Conservation (phyloP, 2,888 invertebrate genomes). For the Drosophila mulleri region DNA sequence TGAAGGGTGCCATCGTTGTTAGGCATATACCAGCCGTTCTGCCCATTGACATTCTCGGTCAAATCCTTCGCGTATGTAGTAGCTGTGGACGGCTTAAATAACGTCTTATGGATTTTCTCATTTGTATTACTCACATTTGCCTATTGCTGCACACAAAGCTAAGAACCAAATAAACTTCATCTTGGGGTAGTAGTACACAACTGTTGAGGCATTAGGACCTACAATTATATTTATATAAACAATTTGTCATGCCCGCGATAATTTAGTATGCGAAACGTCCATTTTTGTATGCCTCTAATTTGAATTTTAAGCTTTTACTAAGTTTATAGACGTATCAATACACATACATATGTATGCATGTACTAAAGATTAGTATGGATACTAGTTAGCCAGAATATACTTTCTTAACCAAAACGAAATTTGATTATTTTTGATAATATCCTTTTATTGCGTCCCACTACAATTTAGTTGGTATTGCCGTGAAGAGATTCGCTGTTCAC, state of each 20-base stretch:
- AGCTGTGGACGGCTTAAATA: background rate
- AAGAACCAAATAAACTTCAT: background rate
- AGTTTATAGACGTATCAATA: too few relatives aligned
- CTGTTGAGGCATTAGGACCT: background rate
- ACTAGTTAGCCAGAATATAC: background rate
- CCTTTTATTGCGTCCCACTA: conserved; percentile 21
- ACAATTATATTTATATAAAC: background rate
- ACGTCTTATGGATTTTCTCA: background rate
- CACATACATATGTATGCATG: too few relatives aligned
- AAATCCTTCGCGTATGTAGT: background rate
- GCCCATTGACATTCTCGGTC: background rate
- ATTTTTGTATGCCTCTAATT: too few relatives aligned
- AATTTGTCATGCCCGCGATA: background rate
- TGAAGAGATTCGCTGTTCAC: conserved; percentile 82
- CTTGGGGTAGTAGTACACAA: background rate
- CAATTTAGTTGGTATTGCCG: conserved; percentile 50
- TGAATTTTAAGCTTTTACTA: too few relatives aligned
- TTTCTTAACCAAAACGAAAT: background rate
- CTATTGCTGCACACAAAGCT: background rate
- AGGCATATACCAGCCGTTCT: conserved; percentile 1
- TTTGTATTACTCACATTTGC: background rate
- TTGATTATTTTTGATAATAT: conserved; percentile 7
- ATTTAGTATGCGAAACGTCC: too few relatives aligned
- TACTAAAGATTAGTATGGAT: too few relatives aligned
- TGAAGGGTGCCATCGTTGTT: background rate